Evolutionary conservation across 2,797 vertebrate species (phyloP), one percentile per base, ranked within the genome.

Genomic region (Pterois miles): DNA sequence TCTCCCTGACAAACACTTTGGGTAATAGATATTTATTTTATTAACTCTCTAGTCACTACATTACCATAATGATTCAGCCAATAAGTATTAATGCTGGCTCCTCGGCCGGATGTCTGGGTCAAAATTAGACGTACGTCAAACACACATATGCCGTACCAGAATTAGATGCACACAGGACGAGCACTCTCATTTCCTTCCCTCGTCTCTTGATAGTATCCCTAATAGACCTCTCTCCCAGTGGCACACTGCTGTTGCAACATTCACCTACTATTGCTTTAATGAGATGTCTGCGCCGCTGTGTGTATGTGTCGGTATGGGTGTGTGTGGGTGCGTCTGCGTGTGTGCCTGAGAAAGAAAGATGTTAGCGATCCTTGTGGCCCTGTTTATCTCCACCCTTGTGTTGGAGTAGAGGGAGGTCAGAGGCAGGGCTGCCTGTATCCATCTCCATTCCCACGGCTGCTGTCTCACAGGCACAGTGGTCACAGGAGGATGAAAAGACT

Each of bases 371-470:
- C 88, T 90, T 81, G 89, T 89, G 91, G 91, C 91, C 89, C 92
- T 92, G 92, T 93, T 93, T 92, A 93, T 94, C 92, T 94, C 88
- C 86, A 88, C 86, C 81, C 88, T 86, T 85, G 89, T 91, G 91
- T 89, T 82, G 83, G 85, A 91, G 91, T 86, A 83, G 88, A 91
- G 90, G 87, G 89, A 92, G 94, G 94, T 94, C 94, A 92, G 90
- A 90, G 86, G 91, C 90, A 91, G 86, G 86, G 90, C 90, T 88
- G 85, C 87, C 56, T 80, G 90, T 80, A 92, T 91, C 91, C 83
- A 83, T 91, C 92, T 92, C 89, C 93, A 92, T 94, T 94, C 94
- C 94, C 93, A 94, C 90, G 86, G 90, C 92, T 91, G 88, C 91
- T 85, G 91, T 94, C 90, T 94, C 92, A 84, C 87, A 89, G 90